A percentile compares a stretch with the other conserved stretches of the same genome.
These are phyloP conservation scores for Galemys pyrenaicus DNA, from an alignment of 2,113 vertebrate species.

Conservation along the genomic window DNA sequence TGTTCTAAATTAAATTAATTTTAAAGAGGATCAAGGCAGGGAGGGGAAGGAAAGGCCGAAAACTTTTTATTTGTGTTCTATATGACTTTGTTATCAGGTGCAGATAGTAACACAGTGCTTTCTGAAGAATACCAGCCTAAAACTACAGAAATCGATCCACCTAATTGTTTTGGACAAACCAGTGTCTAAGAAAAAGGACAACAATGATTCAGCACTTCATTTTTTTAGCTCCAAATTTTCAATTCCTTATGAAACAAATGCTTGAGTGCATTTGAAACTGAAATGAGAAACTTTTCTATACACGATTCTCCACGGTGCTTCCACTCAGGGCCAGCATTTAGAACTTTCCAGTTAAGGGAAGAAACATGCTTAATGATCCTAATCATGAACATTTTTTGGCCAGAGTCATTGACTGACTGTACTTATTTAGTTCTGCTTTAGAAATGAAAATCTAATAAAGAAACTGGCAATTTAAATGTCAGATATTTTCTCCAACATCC, in stretches of 20 bases:
- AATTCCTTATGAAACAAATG: slow-evolving; percentile 5
- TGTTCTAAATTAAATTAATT: background rate
- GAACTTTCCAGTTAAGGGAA: slow-evolving; percentile 9
- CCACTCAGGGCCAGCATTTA: background rate
- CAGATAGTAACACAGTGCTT: background rate
- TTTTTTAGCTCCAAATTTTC: background rate
- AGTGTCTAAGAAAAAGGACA: background rate
- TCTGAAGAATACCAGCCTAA: background rate
- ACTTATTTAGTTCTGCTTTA: slow-evolving; percentile 65
- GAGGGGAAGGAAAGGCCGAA: background rate
- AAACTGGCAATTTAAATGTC: slow-evolving; percentile 63
- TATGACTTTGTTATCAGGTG: background rate
- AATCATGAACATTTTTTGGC: slow-evolving; percentile 10
- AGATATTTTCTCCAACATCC: slow-evolving; percentile 65
- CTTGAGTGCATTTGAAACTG: background rate
- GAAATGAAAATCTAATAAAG: slow-evolving; percentile 76
- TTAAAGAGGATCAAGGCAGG: background rate
- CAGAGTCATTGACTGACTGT: slow-evolving; percentile 34
- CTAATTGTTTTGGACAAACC: background rate
- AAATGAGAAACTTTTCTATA: slow-evolving; percentile 11
- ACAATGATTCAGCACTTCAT: background rate
- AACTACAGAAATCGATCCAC: background rate
- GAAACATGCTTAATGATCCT: background rate
- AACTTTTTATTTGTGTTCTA: background rate
- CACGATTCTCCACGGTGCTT: background rate